phyloP scores from a whole-genome alignment of 2,113 vertebrate species.

The Austrofundulus limnaeus region DNA sequence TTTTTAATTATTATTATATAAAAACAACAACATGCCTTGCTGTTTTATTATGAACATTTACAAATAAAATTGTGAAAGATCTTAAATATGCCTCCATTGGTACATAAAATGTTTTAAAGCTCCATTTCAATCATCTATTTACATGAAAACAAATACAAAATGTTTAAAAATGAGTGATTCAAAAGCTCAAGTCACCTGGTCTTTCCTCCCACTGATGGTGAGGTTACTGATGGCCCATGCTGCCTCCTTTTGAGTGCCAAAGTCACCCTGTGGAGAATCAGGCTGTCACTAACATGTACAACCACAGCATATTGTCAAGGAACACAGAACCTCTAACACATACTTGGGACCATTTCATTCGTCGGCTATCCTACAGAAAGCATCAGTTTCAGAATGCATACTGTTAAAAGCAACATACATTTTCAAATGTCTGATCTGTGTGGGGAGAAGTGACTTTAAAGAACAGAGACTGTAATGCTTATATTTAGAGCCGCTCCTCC shows the following conservation, averaged over 20 bases:
- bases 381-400: background rate
- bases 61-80: too few species aligned
- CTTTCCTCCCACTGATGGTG: conserved; percentile 99
- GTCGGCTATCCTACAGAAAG: conserved; percentile 5
- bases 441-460: background rate
- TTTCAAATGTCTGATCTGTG: background rate
- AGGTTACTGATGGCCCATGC: conserved; percentile 99
- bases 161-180: background rate
- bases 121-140: background rate
- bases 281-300: conserved; percentile 55
- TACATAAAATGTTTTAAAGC: background rate
- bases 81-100: background rate
- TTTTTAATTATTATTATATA: too few species aligned
- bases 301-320: conserved; percentile 5
- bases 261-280: conserved; percentile 89
- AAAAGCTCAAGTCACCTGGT: conserved; percentile 84
- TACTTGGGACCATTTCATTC: background rate
- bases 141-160: background rate
- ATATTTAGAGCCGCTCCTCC: too few species aligned
- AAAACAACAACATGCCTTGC: too few species aligned
- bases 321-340: conserved; percentile 1
- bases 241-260: conserved; percentile 98
- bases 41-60: too few species aligned
- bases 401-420: too few species aligned
- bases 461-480: background rate